Base-by-base conservation (phyloP, 2,797 vertebrate genomes). In the Amblyopsis hoosieri region DNA sequence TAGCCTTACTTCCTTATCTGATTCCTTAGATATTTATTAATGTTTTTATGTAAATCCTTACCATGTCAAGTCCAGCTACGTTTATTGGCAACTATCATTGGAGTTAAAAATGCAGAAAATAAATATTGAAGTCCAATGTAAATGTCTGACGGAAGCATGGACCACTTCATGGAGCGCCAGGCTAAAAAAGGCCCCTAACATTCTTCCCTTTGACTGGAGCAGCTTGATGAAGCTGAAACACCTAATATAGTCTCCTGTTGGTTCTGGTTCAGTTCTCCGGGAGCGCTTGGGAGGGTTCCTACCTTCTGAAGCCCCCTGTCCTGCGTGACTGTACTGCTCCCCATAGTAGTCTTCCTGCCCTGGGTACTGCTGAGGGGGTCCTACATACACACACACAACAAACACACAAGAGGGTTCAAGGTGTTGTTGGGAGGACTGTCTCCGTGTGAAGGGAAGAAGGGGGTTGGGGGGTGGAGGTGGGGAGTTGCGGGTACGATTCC, bases 321-420 rank as follows among this genome's bases (percentile, higher is more conserved):
- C 96, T 93, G 95, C 96, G 91, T 99, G 98, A 94, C 95, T 98
- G 95, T 98, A 99, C 89, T 99, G 98, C 88, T 99, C 98, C 86
- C 96, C 95, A 91, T 98, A 99, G 94, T 99, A 99, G 92, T 99
- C 98, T 93, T 99, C 98, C 94, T 99, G 98, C 92, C 97, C 97
- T 89, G 97, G 95, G 91, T 98, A 99, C 93, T 99, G 98, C 94
- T 99, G 98, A 84, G 97, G 96, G 90, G 97, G 96, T 92, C 97
- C 98, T 99, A 94, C 91, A 95, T 95, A 94, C 93, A 93, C 91
- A 89, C 19, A 65, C 60, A 90, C 87, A 89, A 90, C 89, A 92
- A 88, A 91, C 89, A 92, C 89, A 92, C 89, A 92, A 83, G 89
- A 89, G 90, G 87, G 89, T 91, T 89, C 90, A 91, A 91, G 87